Percentiles rank a stretch among this genome's conserved stretches.
Evolutionary conservation across 2,113 vertebrate genomes (phyloP).

Genomic region (Myanophis thanlyinensis): DNA sequence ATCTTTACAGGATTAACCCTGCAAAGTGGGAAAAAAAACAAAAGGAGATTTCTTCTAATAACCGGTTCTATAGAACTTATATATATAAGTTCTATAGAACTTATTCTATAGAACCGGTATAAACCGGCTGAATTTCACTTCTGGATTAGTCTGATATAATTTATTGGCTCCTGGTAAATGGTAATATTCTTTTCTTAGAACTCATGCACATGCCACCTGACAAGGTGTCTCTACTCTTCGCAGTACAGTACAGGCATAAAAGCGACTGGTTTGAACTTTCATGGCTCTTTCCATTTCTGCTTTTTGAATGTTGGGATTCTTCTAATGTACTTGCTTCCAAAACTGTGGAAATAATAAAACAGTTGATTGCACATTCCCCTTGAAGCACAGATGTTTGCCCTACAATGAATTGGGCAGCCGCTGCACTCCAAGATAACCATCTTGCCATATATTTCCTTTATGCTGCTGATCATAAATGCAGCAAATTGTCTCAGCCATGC

Average conservation of each 20-base stretch:
- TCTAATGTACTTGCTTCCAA: not conserved
- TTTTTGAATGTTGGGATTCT: not conserved
- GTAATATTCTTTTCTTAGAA: not conserved
- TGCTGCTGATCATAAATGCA: not conserved
- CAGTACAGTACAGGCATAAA: not conserved
- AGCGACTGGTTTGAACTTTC: not conserved
- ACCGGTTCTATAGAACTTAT: too few species aligned
- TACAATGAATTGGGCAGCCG: slow-evolving; percentile 2
- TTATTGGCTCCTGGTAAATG: not conserved
- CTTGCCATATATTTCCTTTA: not conserved
- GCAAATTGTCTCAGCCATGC: not conserved
- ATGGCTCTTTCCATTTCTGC: not conserved
- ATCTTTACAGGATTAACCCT: too few species aligned
- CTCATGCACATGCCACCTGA: not conserved
- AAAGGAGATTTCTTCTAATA: too few species aligned
- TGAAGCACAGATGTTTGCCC: not conserved
- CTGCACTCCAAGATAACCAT: not conserved
- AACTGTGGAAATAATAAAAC: not conserved
- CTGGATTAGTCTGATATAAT: too few species aligned
- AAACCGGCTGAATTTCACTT: too few species aligned
- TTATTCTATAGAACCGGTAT: too few species aligned
- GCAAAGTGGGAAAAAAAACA: too few species aligned
- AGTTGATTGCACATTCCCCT: slow-evolving; percentile 5
- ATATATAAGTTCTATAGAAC: too few species aligned
- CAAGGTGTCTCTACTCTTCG: not conserved